A percentile compares a stretch with the other conserved stretches of the same genome.
Conservation (phyloP, 2,113 vertebrate genomes). For the Rhombomys opimus region DNA sequence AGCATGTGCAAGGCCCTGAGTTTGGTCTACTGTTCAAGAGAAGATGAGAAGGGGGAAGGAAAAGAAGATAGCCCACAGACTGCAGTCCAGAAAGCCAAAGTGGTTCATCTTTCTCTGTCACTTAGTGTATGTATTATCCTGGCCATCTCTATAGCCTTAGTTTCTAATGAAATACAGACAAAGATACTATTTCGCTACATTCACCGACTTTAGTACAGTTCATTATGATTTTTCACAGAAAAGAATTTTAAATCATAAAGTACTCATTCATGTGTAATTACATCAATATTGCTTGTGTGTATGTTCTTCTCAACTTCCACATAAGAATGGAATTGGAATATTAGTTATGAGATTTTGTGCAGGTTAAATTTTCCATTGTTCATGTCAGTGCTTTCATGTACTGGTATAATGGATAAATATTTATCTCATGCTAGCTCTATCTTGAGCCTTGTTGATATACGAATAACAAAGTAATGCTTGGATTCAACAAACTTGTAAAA, state of each 20-base stretch:
- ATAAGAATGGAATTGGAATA: background rate
- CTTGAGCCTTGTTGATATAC: background rate
- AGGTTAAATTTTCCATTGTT: background rate
- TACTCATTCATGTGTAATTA: background rate
- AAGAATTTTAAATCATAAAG: background rate
- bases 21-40: background rate
- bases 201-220: background rate
- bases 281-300: background rate
- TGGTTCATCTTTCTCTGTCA: background rate
- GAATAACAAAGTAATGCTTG: background rate
- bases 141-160: background rate
- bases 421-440: background rate
- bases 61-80: background rate
- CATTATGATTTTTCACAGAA: background rate
- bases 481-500: background rate
- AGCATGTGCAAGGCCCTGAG: background rate
- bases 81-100: background rate
- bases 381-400: background rate
- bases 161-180: background rate
- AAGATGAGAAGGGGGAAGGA: background rate
- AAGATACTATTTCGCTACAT: background rate
- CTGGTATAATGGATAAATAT: background rate
- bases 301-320: background rate
- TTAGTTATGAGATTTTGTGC: background rate
- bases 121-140: background rate